Percentiles rank a stretch among this genome's conserved stretches.
Conservation (phyloP, 1,140 invertebrate genomes). For the Thrips palmi region DNA sequence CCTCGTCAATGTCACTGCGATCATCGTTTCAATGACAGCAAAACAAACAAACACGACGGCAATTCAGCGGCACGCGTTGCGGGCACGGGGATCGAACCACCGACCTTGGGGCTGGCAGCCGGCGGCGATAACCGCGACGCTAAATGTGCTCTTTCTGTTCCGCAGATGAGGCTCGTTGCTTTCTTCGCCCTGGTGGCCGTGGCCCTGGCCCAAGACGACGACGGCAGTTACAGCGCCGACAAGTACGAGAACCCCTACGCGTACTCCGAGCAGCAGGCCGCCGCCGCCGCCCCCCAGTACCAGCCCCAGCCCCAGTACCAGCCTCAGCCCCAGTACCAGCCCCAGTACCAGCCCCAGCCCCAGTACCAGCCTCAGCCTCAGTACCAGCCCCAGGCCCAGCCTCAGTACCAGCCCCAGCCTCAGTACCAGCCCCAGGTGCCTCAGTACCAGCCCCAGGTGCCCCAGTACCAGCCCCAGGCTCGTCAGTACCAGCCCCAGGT, state of each 20-base stretch:
- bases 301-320: not conserved
- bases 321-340: not conserved
- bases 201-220: conserved; percentile 7
- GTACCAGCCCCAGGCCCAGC: not conserved
- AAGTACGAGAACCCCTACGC: conserved; percentile 11
- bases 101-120: too few species aligned
- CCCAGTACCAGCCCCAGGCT: not conserved
- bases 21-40: too few species aligned
- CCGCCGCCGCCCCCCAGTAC: not conserved
- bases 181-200: not conserved
- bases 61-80: too few species aligned
- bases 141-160: too few species aligned
- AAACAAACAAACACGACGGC: too few species aligned
- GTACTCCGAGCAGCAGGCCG: not conserved
- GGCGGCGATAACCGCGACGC: too few species aligned
- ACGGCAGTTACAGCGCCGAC: conserved; percentile 10
- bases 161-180: not conserved
- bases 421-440: not conserved
- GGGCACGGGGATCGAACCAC: too few species aligned
- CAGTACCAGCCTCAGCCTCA: not conserved
- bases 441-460: not conserved
- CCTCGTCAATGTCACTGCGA: too few species aligned
- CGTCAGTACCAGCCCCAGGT: not conserved
- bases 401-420: conserved; percentile 1
- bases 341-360: not conserved